phyloP scores from a whole-genome alignment of 2,797 vertebrate species.

The Picus viridis region DNA sequence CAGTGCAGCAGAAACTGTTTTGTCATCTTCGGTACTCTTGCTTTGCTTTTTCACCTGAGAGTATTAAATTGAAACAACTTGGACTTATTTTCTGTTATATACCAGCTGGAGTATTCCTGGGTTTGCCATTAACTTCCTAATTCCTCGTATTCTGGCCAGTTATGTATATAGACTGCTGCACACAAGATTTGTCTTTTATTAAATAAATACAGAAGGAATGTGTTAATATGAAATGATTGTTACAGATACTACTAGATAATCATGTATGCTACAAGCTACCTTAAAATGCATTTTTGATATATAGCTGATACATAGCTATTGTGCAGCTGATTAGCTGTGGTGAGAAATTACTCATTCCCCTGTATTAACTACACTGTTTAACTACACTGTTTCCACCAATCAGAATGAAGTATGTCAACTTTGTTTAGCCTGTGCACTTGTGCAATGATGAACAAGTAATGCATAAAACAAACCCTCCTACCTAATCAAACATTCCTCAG shows the following conservation, averaged over 20 bases:
- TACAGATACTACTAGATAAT: neutral
- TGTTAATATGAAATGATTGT: neutral
- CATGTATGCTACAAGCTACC: neutral
- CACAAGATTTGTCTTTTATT: neutral
- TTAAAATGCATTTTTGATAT: conserved; percentile 26
- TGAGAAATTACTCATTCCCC: conserved; percentile 65
- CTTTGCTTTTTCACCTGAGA: neutral
- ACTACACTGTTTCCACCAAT: conserved; percentile 59
- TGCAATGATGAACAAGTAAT: conserved; percentile 72
- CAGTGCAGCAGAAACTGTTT: neutral
- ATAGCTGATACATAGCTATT: conserved; percentile 29
- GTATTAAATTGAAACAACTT: conserved; percentile 9
- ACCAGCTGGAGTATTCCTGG: neutral
- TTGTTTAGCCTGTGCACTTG: conserved; percentile 68
- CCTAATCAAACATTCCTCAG: conserved; percentile 68
- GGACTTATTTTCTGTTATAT: neutral
- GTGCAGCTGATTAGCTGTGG: conserved; percentile 52
- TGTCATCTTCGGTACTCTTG: neutral
- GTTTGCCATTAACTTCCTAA: neutral
- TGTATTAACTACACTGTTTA: conserved; percentile 58
- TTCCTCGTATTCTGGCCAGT: neutral
- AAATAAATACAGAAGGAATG: conserved; percentile 1
- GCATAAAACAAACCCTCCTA: conserved; percentile 66
- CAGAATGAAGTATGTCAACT: conserved; percentile 66
- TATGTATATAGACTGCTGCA: neutral